A percentile compares a stretch with the other conserved stretches of the same genome.
Evolutionary conservation across 92 coral and sea anemone species (phyloP).

Genomic region (Epizoanthus rinbou): DNA sequence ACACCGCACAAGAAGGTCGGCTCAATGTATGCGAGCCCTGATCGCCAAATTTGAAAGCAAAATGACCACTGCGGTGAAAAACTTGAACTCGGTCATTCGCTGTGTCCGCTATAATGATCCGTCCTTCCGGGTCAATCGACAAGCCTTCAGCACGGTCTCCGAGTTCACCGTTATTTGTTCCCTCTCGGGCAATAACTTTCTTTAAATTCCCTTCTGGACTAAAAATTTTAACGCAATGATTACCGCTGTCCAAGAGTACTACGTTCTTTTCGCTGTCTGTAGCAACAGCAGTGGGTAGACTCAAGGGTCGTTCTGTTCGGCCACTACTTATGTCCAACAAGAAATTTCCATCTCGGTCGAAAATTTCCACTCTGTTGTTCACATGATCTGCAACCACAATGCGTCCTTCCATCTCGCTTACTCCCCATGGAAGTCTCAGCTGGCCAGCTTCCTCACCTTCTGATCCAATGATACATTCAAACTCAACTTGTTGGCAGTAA

Average conservation of each 20-base stretch:
- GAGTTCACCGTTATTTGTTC: conserved; percentile 41
- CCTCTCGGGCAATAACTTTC: conserved; percentile 32
- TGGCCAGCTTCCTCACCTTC: conserved; percentile 41
- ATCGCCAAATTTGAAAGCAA: conserved; percentile 64
- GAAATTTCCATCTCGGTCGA: conserved; percentile 30
- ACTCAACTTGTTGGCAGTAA: conserved; percentile 24
- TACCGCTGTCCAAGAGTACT: conserved; percentile 56
- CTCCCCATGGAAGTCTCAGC: conserved; percentile 71
- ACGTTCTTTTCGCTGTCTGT: conserved; percentile 53
- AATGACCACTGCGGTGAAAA: conserved; percentile 55
- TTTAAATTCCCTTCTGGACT: conserved; percentile 49
- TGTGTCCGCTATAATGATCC: conserved; percentile 60
- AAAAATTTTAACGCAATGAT: conserved; percentile 43
- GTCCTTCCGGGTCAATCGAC: conserved; percentile 62
- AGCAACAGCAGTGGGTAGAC: conserved; percentile 58
- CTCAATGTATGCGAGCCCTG: conserved; percentile 43
- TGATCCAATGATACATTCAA: conserved; percentile 34
- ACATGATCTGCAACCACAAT: conserved; percentile 70
- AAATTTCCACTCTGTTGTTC: conserved; percentile 56
- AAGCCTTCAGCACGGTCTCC: conserved; percentile 69
- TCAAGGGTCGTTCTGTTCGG: conserved; percentile 19
- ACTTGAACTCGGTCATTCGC: conserved; percentile 58
- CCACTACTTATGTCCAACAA: neutral
- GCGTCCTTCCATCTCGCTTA: conserved; percentile 45
- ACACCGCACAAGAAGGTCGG: conserved; percentile 66